Conservation (phyloP, 2,113 vertebrate species). For the Calyptommatus sinebrachiatus region DNA sequence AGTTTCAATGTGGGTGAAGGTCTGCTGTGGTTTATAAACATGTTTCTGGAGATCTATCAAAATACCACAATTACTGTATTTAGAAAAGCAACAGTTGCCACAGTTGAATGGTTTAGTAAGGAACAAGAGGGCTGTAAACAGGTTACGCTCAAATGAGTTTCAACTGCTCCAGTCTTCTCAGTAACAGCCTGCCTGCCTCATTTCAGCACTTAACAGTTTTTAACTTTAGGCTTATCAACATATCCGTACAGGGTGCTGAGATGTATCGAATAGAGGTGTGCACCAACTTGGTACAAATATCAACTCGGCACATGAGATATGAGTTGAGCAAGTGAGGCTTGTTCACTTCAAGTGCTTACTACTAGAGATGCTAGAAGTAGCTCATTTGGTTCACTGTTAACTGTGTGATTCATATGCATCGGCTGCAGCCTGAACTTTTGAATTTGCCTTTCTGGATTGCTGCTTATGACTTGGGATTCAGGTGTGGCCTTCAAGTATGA, state of each 20-base stretch:
- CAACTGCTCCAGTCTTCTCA: constrained; percentile 56
- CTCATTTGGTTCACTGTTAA: too few relatives aligned
- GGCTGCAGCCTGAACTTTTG: too few relatives aligned
- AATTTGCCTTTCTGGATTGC: not conserved
- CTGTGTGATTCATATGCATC: too few relatives aligned
- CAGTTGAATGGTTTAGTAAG: constrained; percentile 63
- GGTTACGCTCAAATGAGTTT: constrained; percentile 68
- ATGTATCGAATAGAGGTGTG: not conserved
- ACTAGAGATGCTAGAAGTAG: too few relatives aligned
- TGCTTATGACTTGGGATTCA: not conserved
- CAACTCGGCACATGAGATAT: too few relatives aligned
- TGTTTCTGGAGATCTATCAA: constrained; percentile 69
- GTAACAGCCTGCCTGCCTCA: constrained; percentile 41
- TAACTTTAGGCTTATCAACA: constrained; percentile 27
- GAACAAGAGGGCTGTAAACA: constrained; percentile 66
- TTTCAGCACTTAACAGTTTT: constrained; percentile 59
- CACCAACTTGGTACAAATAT: not conserved
- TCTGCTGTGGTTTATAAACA: constrained; percentile 56
- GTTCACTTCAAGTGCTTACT: too few relatives aligned
- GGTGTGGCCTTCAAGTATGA: not conserved
- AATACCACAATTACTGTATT: constrained; percentile 70
- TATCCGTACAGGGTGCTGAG: not conserved
- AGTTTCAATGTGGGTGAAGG: constrained; percentile 59
- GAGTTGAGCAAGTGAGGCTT: too few relatives aligned
- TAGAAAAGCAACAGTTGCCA: constrained; percentile 67